Evolutionary conservation across 2,888 invertebrate genomes (phyloP).

Genomic region (Corythucha ciliata): DNA sequence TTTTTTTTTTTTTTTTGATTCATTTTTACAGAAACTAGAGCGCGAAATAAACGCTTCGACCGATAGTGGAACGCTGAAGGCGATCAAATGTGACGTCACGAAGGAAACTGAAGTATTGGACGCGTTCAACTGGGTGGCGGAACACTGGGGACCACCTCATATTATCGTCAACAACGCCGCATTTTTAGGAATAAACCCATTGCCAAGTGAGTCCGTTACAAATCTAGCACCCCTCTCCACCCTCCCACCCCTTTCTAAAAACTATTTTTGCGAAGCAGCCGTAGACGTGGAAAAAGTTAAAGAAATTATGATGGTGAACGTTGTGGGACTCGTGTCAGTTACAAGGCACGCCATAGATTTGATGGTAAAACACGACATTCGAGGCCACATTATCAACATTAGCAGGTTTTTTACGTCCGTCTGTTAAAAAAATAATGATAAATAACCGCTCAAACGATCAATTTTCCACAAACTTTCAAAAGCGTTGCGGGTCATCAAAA

Average conservation of each 20-base stretch:
- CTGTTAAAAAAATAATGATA: too few relatives aligned
- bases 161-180: slow-evolving; percentile 54
- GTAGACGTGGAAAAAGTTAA: slow-evolving; percentile 4
- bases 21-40: too few relatives aligned
- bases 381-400: slow-evolving; percentile 49
- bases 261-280: too few relatives aligned
- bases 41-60: too few relatives aligned
- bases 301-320: slow-evolving; percentile 45
- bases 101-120: slow-evolving; percentile 46
- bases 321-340: slow-evolving; percentile 47
- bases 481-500: too few relatives aligned
- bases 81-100: slow-evolving; percentile 30
- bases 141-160: slow-evolving; percentile 48
- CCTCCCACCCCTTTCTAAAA: too few relatives aligned
- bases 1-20: too few relatives aligned
- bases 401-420: slow-evolving; percentile 54
- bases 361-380: slow-evolving; percentile 42
- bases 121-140: slow-evolving; percentile 47
- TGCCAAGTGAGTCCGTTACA: slow-evolving; percentile 15
- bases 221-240: too few relatives aligned
- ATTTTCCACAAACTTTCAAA: too few relatives aligned
- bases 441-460: too few relatives aligned
- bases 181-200: slow-evolving; percentile 31
- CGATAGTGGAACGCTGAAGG: slow-evolving; percentile 20
- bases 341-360: slow-evolving; percentile 45